phyloP scores from a whole-genome alignment of 2,888 invertebrate genomes.

The Melitaea athalia region DNA sequence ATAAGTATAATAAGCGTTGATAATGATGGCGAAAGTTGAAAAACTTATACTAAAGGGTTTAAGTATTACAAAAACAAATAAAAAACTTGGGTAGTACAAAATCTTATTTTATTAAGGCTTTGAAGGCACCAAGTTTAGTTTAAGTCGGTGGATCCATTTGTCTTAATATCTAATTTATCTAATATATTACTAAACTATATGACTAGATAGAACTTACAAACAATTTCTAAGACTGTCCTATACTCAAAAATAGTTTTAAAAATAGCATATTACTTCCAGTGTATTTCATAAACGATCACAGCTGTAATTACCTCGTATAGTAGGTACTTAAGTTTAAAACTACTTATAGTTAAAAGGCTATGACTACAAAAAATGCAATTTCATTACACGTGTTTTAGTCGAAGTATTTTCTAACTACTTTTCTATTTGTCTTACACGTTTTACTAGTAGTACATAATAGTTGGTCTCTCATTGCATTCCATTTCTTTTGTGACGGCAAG shows the following conservation, averaged over 20 bases:
- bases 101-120: constrained; percentile 39
- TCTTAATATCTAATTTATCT: constrained; percentile 9
- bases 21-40: too few species aligned
- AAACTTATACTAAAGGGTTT: too few species aligned
- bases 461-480: too few species aligned
- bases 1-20: too few species aligned
- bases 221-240: background rate
- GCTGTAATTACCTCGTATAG: constrained; percentile 19
- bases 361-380: too few species aligned
- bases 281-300: constrained; percentile 23
- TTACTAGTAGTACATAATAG: too few species aligned
- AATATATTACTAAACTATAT: constrained; percentile 34
- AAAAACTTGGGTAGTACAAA: constrained; percentile 30
- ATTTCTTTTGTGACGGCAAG: too few species aligned
- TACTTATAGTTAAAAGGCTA: background rate
- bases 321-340: background rate
- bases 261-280: background rate
- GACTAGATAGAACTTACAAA: constrained; percentile 31
- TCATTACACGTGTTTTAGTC: too few species aligned
- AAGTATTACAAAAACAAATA: constrained; percentile 18
- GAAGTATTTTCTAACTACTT: too few species aligned
- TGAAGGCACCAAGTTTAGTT: constrained; percentile 40
- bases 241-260: constrained; percentile 9
- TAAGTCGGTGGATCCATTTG: constrained; percentile 36
- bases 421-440: too few species aligned